Evolutionary conservation across 2,797 vertebrate genomes (phyloP).

Genomic region (Dicrostonyx torquatus): DNA sequence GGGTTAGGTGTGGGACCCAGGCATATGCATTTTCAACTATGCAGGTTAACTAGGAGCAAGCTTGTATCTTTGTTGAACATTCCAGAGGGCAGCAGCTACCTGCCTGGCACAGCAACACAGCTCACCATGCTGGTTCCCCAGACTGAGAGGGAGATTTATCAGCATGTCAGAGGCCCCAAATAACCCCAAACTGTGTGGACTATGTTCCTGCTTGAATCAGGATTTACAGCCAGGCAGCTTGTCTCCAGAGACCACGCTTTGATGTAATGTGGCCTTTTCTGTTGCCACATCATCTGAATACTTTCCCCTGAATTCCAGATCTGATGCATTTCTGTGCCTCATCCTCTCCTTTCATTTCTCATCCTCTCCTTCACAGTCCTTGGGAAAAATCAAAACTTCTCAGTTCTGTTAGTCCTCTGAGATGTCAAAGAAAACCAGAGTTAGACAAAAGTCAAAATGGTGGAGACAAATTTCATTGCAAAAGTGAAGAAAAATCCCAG

Average conservation of each 20-base stretch:
- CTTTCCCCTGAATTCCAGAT: too few species aligned
- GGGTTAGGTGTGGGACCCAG: neutral
- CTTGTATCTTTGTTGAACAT: neutral
- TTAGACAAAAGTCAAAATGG: neutral
- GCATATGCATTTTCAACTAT: neutral
- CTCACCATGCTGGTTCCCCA: neutral
- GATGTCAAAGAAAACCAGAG: neutral
- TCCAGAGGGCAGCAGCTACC: neutral
- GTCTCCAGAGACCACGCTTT: neutral
- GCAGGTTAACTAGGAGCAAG: neutral
- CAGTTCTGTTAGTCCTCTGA: neutral
- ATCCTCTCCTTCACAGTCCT: neutral
- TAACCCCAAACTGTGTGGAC: neutral
- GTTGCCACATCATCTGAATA: fast-evolving
- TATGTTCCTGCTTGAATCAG: neutral
- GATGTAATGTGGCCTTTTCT: neutral
- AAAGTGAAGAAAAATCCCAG: neutral
- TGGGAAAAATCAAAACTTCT: neutral
- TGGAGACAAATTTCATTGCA: neutral
- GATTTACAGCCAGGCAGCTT: neutral
- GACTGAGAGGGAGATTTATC: neutral
- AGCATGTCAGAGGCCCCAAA: neutral
- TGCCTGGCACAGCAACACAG: fast-evolving
- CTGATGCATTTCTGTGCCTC: neutral
- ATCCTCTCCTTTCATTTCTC: too few species aligned